These are phyloP conservation scores for Sturmia bella DNA, from an alignment of 2,888 invertebrate species.

Conservation along the genomic window DNA sequence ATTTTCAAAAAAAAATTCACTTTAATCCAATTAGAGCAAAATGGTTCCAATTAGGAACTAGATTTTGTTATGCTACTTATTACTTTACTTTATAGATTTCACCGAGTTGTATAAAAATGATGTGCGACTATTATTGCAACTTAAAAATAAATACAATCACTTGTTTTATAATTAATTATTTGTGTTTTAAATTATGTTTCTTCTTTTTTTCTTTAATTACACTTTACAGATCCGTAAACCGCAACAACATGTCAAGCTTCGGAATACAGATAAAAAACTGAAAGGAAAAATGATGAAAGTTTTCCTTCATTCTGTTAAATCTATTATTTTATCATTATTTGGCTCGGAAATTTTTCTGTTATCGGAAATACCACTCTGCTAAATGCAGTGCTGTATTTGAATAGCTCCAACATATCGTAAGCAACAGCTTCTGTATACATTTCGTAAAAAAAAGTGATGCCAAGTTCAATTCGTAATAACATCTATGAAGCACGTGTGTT, in stretches of 20 bases:
- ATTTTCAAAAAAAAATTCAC: slow-evolving; percentile 44
- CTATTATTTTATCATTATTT: slow-evolving; percentile 31
- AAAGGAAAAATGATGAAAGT: slow-evolving; percentile 58
- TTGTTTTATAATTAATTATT: slow-evolving; percentile 49
- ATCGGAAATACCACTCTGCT: slow-evolving; percentile 2
- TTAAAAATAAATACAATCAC: slow-evolving; percentile 59
- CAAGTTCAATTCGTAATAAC: background rate
- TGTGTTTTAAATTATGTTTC: slow-evolving; percentile 32
- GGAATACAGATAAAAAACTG: slow-evolving; percentile 65
- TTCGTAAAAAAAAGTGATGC: background rate
- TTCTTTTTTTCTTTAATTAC: slow-evolving; percentile 37
- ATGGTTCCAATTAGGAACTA: slow-evolving; percentile 46
- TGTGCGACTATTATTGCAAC: slow-evolving; percentile 58
- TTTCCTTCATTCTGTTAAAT: slow-evolving; percentile 33
- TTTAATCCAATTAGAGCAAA: slow-evolving; percentile 66
- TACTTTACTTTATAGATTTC: slow-evolving; percentile 48
- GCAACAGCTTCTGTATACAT: slow-evolving; percentile 21
- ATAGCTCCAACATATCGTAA: background rate
- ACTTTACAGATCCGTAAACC: slow-evolving; percentile 59
- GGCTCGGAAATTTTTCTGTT: background rate
- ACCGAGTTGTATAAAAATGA: slow-evolving; percentile 59
- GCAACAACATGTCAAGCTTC: slow-evolving; percentile 62
- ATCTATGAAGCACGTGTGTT: slow-evolving; percentile 21
- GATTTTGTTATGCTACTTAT: slow-evolving; percentile 52
- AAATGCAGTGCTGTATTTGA: background rate